Evolutionary conservation across 2,113 vertebrate genomes (phyloP), one percentile per base, ranked within the genome.

Genomic region (Indicator maculatus): DNA sequence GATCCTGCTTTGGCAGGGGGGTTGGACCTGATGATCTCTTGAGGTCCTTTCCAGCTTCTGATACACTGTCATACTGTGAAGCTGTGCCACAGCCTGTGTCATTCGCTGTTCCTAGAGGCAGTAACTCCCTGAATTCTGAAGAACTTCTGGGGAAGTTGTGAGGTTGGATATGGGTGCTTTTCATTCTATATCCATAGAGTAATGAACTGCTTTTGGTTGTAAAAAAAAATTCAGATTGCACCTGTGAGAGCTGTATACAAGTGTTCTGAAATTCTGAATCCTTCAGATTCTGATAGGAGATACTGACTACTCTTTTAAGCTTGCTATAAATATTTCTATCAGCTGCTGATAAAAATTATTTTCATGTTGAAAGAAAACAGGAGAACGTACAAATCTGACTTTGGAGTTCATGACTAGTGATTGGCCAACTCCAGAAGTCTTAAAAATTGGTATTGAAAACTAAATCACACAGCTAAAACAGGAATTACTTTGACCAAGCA

Each of bases 311-410:
- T 59, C 72, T 75, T 63, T 47, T 33, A 81, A 87, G 38, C 47
- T 91, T 85, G n/a, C 16, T 74, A 0, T 27, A 75, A 85, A 15
- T 66, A 41, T 90, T 94, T 86, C 38, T 47, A 24, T 81, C 65
- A 84, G 63, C 66, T 84, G 67, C 77, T 2, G 8, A 63, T 83
- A 86, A 77, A 95, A 80, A 74, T 16, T 60, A 45, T 55, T 95
- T 94, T 77, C 19, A 11, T 52, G 26, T 86, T 86, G 83, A 64
- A 90, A 44, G 56, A 86, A 94, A 92, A 79, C 0, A 4, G 61
- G 63, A 72, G 67, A 83, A 82, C 84, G 66, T 69, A 89, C 44
- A 82, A 45, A 92, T 76, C 80, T 92, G 75, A 84, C 92, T 90
- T 79, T 73, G 55, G 70, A 89, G 45, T 76, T 74, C 27, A 30